These are phyloP conservation scores for Euwallacea similis DNA, from an alignment of 1,140 invertebrate species.

Conservation along the genomic window DNA sequence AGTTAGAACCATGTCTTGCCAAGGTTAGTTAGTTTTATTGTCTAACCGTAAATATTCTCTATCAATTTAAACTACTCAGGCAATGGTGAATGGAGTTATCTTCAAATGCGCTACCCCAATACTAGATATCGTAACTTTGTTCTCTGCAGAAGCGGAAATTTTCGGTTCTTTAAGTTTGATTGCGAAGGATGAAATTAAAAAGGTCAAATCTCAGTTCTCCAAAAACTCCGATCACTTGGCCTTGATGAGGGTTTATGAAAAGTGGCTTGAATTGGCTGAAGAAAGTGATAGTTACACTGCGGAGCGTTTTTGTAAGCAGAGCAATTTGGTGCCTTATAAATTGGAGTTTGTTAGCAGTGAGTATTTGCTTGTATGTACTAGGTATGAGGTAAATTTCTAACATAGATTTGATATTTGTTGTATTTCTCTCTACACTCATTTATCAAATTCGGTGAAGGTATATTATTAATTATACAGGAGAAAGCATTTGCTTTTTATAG, in stretches of 20 bases:
- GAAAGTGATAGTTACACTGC: conserved; percentile 28
- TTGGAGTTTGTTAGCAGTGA: conserved; percentile 48
- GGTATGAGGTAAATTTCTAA: background rate
- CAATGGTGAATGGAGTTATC: conserved; percentile 59
- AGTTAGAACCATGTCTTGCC: conserved; percentile 60
- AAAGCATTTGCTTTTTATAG: no score
- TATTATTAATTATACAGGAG: no score
- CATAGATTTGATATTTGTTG: no score
- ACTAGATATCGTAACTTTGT: conserved; percentile 52
- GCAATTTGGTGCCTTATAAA: conserved; percentile 46
- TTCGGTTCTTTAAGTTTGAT: conserved; percentile 43
- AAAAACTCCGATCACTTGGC: conserved; percentile 50
- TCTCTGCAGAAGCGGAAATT: conserved; percentile 46
- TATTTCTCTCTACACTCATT: no score
- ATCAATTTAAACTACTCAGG: conserved; percentile 35
- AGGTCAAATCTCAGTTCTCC: conserved; percentile 42
- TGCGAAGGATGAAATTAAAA: conserved; percentile 42
- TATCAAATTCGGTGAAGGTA: no score
- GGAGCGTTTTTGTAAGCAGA: conserved; percentile 41
- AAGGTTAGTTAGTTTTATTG: conserved; percentile 49
- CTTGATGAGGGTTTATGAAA: conserved; percentile 49
- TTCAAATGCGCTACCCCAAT: conserved; percentile 58
- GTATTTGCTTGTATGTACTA: conserved; percentile 10
- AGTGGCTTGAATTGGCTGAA: conserved; percentile 47
- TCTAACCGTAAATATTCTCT: conserved; percentile 1